phyloP scores from a whole-genome alignment of 2,888 invertebrate genomes.

The Trichopoda pennipes region DNA sequence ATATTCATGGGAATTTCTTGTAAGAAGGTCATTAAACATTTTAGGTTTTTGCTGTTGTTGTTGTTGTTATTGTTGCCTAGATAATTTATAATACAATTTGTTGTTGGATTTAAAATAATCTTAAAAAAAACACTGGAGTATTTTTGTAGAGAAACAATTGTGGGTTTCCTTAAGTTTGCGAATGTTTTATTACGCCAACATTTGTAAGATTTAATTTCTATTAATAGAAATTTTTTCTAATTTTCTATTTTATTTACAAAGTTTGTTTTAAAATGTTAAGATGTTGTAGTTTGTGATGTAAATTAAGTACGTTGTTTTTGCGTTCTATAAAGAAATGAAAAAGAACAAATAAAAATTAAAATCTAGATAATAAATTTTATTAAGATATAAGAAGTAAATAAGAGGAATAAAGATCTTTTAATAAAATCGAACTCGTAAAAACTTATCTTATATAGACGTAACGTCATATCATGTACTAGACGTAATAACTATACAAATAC shows the following conservation, averaged over 20 bases:
- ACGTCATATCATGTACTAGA: no score
- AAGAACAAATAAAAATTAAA: slow-evolving; percentile 41
- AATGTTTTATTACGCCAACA: slow-evolving; percentile 61
- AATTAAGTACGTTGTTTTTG: slow-evolving; percentile 64
- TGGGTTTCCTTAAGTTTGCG: slow-evolving; percentile 33
- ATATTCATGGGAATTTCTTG: slow-evolving; percentile 52
- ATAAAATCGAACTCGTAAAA: no score
- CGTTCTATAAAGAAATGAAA: slow-evolving; percentile 70
- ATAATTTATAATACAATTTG: slow-evolving; percentile 7
- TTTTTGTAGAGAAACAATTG: slow-evolving; percentile 12
- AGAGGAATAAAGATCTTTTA: no score
- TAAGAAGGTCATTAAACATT: slow-evolving; percentile 50
- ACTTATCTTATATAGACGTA: no score
- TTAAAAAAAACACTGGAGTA: slow-evolving; percentile 25
- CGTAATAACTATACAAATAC: no score
- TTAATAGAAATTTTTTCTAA: slow-evolving; percentile 1
- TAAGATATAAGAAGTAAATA: neutral
- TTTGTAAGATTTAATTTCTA: slow-evolving; percentile 46
- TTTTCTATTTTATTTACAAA: neutral
- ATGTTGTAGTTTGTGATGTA: slow-evolving; percentile 50
- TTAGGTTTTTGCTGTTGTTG: no score
- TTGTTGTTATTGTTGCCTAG: neutral
- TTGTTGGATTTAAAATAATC: neutral
- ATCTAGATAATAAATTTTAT: slow-evolving; percentile 6
- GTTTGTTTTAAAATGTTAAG: slow-evolving; percentile 30